Base-by-base conservation (phyloP, 2,113 vertebrate genomes). In the Sinocyclocheilus maitianheensis region DNA sequence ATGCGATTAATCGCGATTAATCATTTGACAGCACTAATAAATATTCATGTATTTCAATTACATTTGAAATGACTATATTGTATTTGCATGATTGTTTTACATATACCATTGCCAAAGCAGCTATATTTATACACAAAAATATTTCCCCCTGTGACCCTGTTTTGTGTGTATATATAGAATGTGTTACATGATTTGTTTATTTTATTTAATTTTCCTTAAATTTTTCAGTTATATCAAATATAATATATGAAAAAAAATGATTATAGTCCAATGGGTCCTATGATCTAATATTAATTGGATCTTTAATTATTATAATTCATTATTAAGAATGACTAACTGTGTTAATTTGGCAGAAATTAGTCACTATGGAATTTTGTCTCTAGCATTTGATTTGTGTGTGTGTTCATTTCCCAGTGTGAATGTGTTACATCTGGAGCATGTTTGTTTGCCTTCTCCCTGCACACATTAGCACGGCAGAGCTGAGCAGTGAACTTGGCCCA, bases 341-440 rank as follows among this genome's bases (percentile, higher is more conserved):
- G 22, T 48, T 75, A 22, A 26, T 43, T 53, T 77, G 13, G 5
- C 2, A 18, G 48, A 77, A 53, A 30, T 53, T 8, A 77, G 22
- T 77, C 22, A 26, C 75, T 0, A 30, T 53, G 24, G 18, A 37
- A 77, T 48, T 30, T 58, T 55, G 18, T 26, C 14, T 67, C 10
- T 3, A 63, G 10, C 53, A 86, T 30, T 40, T 81, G 48, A n/a
- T 48, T 51, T 75, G 79, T 83, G 79, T 83, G 84, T 80, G 63
- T 86, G 43, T 48, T 51, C 83, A 85, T 89, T 77, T 87, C 84
- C 82, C 67, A 22, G 8, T 86, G 72, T 74, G 85, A 88, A 86
- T 86, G 89, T 87, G 82, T 90, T 91, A 89, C 92, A 92, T 90
- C 91, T 92, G 92, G 87, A 85, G 77, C 85, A 82, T 91, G 91